Evolutionary conservation across 2,888 invertebrate genomes (phyloP).

Genomic region (Tholera decimalis): DNA sequence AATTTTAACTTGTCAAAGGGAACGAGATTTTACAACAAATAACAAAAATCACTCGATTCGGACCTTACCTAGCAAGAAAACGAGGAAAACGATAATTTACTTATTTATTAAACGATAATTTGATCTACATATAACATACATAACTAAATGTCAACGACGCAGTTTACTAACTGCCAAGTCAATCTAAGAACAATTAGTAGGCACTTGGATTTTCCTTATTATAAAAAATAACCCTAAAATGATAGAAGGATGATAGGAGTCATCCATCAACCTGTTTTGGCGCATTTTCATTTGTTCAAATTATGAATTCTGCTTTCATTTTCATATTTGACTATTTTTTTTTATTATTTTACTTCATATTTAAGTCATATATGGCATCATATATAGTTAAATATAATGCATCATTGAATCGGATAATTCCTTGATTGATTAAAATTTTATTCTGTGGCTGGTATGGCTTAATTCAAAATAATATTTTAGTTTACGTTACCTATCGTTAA

Average conservation of each 20-base stretch:
- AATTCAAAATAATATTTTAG: too few relatives aligned
- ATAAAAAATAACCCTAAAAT: slow-evolving; percentile 13
- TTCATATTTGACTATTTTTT: too few relatives aligned
- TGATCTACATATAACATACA: neutral
- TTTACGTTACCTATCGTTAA: too few relatives aligned
- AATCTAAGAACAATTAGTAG: too few relatives aligned
- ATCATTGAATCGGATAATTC: too few relatives aligned
- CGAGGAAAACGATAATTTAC: too few relatives aligned
- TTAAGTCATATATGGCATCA: too few relatives aligned
- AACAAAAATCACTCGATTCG: neutral
- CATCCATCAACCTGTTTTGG: neutral
- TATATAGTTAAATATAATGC: too few relatives aligned
- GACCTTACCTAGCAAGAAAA: too few relatives aligned
- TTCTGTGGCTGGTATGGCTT: too few relatives aligned
- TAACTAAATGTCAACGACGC: slow-evolving; percentile 2
- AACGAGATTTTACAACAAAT: neutral
- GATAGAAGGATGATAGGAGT: neutral
- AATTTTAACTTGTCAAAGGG: neutral
- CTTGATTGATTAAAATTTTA: too few relatives aligned
- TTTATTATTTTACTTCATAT: too few relatives aligned
- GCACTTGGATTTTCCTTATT: slow-evolving; percentile 20
- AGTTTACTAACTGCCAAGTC: neutral
- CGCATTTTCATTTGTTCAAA: neutral
- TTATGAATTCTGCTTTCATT: neutral
- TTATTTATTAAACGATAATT: slow-evolving; percentile 9